Percentiles rank a stretch among this genome's conserved stretches.
Evolutionary conservation across 2,888 invertebrate species (phyloP).

Genomic region (Slavum lentiscoides): DNA sequence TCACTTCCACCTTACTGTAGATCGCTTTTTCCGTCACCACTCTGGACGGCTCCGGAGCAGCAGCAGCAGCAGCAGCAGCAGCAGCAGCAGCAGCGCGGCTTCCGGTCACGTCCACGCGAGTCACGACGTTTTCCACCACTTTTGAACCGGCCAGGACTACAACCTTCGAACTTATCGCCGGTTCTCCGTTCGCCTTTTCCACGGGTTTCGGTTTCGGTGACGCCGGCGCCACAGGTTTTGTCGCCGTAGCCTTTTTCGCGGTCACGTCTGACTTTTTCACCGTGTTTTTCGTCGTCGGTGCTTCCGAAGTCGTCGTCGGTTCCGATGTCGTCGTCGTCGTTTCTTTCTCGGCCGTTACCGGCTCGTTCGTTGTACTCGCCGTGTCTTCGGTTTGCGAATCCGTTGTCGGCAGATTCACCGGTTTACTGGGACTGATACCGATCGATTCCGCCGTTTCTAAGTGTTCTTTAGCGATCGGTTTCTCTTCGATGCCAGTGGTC

Average conservation of each 20-base stretch:
- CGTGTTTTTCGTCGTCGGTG: slow-evolving; percentile 32
- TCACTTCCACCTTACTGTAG: slow-evolving; percentile 65
- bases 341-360: background rate
- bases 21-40: slow-evolving; percentile 22
- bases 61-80: background rate
- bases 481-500: slow-evolving; percentile 5
- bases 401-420: background rate
- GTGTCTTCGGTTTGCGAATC: slow-evolving; percentile 34
- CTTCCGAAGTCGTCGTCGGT: too few relatives aligned
- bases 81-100: slow-evolving; percentile 3
- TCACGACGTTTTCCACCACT: slow-evolving; percentile 28
- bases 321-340: background rate
- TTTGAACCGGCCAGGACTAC: slow-evolving; percentile 51
- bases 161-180: slow-evolving; percentile 57
- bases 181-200: slow-evolving; percentile 37
- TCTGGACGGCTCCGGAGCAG: background rate
- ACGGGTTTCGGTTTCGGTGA: slow-evolving; percentile 33
- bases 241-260: slow-evolving; percentile 48
- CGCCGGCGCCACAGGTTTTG: slow-evolving; percentile 36
- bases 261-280: slow-evolving; percentile 53
- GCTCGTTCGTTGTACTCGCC: slow-evolving; percentile 31
- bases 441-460: background rate
- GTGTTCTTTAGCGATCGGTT: background rate
- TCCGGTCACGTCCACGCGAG: slow-evolving; percentile 56
- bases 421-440: slow-evolving; percentile 40